A percentile compares a stretch with the other conserved stretches of the same genome.
Conservation (phyloP, 2,113 vertebrate genomes). For the Grus americana region DNA sequence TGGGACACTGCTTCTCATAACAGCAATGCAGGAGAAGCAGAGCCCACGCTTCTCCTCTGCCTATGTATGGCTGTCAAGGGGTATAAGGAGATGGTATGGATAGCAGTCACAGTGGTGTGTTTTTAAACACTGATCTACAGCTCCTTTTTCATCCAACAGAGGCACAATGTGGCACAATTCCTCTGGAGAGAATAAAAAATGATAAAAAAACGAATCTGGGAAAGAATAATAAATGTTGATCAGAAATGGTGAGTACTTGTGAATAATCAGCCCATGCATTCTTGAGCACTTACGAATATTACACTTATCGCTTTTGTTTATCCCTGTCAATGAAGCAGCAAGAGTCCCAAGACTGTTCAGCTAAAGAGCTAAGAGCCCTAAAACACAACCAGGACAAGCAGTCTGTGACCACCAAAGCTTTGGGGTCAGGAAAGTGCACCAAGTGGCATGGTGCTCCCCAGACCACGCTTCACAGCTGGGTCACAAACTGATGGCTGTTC, state of each 20-base stretch:
- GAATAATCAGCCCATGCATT: background rate
- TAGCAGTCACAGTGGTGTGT: background rate
- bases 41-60: background rate
- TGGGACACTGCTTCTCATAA: accelerated
- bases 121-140: background rate
- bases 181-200: background rate
- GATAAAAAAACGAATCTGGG: background rate
- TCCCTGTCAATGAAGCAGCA: background rate
- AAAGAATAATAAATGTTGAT: background rate
- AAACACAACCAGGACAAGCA: background rate
- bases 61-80: background rate
- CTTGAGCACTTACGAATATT: background rate
- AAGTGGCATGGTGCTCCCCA: background rate
- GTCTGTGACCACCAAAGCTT: background rate
- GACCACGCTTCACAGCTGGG: accelerated
- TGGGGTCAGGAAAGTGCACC: background rate
- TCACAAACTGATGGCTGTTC: background rate
- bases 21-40: background rate
- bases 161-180: background rate
- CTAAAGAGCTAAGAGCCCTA: background rate
- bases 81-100: background rate
- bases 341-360: background rate
- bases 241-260: background rate
- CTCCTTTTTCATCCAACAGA: background rate
- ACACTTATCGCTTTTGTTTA: background rate